Percentiles rank a stretch among this genome's conserved stretches.
Conservation (phyloP, 2,888 invertebrate species). For the Hemicrepidius hirtus region DNA sequence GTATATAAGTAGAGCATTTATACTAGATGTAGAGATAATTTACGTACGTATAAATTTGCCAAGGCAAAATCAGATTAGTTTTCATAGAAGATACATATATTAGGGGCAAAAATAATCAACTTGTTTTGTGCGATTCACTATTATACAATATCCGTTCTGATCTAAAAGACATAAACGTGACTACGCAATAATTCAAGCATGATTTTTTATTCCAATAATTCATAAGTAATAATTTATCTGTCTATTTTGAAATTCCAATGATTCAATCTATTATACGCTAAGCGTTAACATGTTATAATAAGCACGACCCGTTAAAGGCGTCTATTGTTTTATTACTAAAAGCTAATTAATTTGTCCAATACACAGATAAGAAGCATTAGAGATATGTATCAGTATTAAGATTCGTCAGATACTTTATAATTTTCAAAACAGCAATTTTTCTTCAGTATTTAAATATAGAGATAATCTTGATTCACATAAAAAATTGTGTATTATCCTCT, state of each 20-base stretch:
- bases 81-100: too few relatives aligned
- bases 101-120: too few relatives aligned
- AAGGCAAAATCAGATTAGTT: too few relatives aligned
- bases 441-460: background rate
- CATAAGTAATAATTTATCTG: background rate
- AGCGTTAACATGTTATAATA: background rate
- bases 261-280: background rate
- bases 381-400: too few relatives aligned
- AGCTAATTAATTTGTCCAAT: constrained; percentile 6
- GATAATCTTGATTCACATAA: background rate
- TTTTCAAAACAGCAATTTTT: background rate
- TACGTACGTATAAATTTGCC: too few relatives aligned
- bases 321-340: constrained; percentile 3
- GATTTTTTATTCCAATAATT: too few relatives aligned
- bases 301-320: background rate
- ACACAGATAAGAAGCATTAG: background rate
- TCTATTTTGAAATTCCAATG: background rate
- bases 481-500: constrained; percentile 12
- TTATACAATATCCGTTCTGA: too few relatives aligned
- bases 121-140: too few relatives aligned
- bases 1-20: too few relatives aligned
- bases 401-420: background rate
- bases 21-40: too few relatives aligned
- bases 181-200: too few relatives aligned
- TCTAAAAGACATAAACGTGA: too few relatives aligned